Percentiles rank a stretch among this genome's conserved stretches.
Conservation (phyloP, 2,797 vertebrate genomes). For the Xenops minutus region DNA sequence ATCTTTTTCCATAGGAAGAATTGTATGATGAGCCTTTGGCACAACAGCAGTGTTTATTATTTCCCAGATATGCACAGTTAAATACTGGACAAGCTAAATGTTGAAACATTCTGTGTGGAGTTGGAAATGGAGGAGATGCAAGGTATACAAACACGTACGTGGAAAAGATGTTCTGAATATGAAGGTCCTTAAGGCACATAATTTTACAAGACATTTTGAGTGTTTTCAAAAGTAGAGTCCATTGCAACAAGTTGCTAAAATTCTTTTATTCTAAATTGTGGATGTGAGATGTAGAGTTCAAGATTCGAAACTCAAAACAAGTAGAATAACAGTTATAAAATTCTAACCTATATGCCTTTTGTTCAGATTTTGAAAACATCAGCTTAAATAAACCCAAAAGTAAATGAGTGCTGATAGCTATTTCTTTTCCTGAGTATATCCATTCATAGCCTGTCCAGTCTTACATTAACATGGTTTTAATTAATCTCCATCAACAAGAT, state of each 20-base stretch:
- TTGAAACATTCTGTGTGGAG: background rate
- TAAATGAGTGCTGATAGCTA: background rate
- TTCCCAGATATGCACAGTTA: background rate
- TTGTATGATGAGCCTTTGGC: fast-evolving
- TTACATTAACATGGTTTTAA: conserved; percentile 65
- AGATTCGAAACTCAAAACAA: background rate
- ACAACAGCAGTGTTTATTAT: background rate
- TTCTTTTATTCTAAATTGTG: background rate
- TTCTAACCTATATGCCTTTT: background rate
- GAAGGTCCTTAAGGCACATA: background rate
- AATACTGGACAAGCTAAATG: background rate
- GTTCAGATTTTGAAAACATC: background rate
- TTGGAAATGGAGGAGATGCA: background rate
- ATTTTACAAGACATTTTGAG: background rate
- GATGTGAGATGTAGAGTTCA: background rate
- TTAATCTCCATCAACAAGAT: conserved; percentile 66
- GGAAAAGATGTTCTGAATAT: background rate
- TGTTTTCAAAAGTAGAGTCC: background rate
- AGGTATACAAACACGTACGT: fast-evolving
- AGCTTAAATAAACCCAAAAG: background rate
- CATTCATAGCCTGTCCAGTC: background rate
- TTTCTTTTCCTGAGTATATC: background rate
- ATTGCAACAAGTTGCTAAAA: background rate
- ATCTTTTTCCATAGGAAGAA: background rate
- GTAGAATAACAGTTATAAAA: background rate